A percentile compares a stretch with the other conserved stretches of the same genome.
Conservation (phyloP, 2,888 invertebrate species). For the Melanotus villosus region DNA sequence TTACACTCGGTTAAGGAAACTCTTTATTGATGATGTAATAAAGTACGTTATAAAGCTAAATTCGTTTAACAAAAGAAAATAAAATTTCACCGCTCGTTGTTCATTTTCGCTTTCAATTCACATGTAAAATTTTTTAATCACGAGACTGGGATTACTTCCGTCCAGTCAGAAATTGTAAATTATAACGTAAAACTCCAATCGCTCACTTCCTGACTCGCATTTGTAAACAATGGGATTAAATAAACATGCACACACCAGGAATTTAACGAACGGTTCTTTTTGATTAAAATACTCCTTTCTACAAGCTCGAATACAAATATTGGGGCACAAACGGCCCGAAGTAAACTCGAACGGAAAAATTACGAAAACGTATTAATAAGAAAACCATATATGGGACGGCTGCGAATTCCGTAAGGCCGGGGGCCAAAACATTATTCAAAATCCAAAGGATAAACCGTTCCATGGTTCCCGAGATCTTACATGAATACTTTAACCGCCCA, state of each 20-base stretch:
- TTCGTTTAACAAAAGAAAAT: neutral
- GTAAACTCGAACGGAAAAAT: too few relatives aligned
- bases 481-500: slow-evolving; percentile 39
- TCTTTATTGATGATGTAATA: too few relatives aligned
- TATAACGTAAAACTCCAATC: slow-evolving; percentile 1
- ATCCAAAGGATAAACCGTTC: neutral
- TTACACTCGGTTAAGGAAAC: too few relatives aligned
- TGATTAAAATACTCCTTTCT: too few relatives aligned
- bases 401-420: neutral
- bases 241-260: neutral
- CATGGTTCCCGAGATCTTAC: slow-evolving; percentile 27
- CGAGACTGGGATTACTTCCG: slow-evolving; percentile 7
- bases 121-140: neutral
- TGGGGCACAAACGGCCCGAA: too few relatives aligned
- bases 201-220: neutral
- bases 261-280: too few relatives aligned
- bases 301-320: too few relatives aligned
- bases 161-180: neutral
- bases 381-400: too few relatives aligned
- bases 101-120: neutral
- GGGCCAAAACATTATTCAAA: neutral
- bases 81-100: neutral
- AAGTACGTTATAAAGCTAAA: too few relatives aligned
- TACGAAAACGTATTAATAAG: too few relatives aligned
- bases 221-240: neutral